These are phyloP conservation scores for Fulmarus glacialis DNA, from an alignment of 2,113 vertebrate genomes.

Conservation along the genomic window DNA sequence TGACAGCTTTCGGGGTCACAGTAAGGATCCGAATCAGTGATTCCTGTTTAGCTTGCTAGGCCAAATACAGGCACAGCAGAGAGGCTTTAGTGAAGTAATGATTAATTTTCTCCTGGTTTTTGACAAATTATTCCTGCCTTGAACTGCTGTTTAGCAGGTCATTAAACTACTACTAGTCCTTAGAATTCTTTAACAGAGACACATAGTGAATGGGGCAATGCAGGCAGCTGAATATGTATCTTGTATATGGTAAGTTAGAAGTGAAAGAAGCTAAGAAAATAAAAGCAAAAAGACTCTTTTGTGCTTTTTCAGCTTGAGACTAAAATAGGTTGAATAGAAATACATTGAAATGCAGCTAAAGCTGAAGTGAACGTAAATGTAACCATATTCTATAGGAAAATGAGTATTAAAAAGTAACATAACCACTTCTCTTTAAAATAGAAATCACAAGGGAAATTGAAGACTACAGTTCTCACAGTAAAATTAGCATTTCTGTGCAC, in stretches of 20 bases:
- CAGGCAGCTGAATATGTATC: neutral
- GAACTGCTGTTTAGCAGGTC: slow-evolving; percentile 46
- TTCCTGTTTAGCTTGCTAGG: neutral
- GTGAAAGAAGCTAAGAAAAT: neutral
- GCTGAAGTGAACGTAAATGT: neutral
- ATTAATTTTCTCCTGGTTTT: slow-evolving; percentile 56
- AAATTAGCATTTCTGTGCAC: slow-evolving; percentile 24
- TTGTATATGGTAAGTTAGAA: neutral
- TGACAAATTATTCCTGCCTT: slow-evolving; percentile 59
- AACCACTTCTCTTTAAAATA: neutral
- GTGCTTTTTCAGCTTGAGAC: neutral
- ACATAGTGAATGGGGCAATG: neutral
- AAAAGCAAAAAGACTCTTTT: neutral
- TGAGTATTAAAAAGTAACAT: neutral
- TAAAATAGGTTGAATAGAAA: neutral
- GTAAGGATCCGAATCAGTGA: neutral
- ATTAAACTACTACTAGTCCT: neutral
- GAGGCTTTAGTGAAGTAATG: slow-evolving; percentile 49
- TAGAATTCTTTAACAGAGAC: neutral
- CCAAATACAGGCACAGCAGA: neutral
- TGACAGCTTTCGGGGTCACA: neutral
- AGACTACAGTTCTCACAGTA: slow-evolving; percentile 37
- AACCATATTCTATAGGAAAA: slow-evolving; percentile 10
- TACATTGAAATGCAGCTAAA: neutral
- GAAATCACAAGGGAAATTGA: slow-evolving; percentile 45